These are phyloP conservation scores for Austrofundulus limnaeus DNA, from an alignment of 2,113 vertebrate genomes.

Conservation along the genomic window DNA sequence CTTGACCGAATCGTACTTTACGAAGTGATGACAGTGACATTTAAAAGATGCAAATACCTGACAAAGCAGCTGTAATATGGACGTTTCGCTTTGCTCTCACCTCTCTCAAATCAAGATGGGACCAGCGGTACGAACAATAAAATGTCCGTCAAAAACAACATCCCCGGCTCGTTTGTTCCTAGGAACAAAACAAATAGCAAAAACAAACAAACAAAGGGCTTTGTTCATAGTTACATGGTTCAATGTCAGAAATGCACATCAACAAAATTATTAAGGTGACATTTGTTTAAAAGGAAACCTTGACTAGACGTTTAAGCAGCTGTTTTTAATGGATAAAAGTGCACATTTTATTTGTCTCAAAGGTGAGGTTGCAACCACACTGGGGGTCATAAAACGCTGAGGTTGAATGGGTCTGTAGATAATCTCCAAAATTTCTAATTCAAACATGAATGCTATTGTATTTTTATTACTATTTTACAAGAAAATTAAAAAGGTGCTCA, in stretches of 20 bases:
- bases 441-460: no score
- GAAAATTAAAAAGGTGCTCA: no score
- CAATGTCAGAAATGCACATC: background rate
- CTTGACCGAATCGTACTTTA: constrained; percentile 13
- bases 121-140: constrained; percentile 69
- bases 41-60: constrained; percentile 74
- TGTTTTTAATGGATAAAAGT: no score
- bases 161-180: constrained; percentile 55
- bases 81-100: constrained; percentile 74
- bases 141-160: constrained; percentile 59
- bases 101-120: constrained; percentile 79
- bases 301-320: no score
- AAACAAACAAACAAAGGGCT: background rate
- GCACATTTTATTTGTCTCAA: no score
- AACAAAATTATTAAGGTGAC: background rate
- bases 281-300: background rate
- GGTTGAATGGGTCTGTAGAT: no score
- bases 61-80: constrained; percentile 84
- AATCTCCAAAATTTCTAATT: no score
- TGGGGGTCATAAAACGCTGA: no score
- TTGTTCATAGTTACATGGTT: no score
- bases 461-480: no score
- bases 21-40: constrained; percentile 48
- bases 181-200: background rate
- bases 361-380: no score